phyloP scores from a whole-genome alignment of 2,797 vertebrate species.

The Heteromormyrus szaboi region DNA sequence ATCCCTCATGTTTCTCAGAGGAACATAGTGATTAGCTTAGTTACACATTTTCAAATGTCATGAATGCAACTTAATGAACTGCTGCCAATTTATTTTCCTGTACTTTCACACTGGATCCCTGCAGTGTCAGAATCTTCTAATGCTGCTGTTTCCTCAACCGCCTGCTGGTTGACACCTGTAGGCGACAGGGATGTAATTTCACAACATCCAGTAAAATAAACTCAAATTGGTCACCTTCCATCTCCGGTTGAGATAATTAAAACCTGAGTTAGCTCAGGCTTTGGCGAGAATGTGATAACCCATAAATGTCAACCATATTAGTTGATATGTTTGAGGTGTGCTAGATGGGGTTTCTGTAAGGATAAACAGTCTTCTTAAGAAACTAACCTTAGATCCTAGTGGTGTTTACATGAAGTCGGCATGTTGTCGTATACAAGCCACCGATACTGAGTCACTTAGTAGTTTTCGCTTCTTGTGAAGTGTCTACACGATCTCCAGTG shows the following conservation, averaged over 20 bases:
- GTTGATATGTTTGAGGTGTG: background rate
- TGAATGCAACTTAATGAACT: background rate
- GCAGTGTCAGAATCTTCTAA: background rate
- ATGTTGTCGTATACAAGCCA: background rate
- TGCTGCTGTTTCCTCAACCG: background rate
- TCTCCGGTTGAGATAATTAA: background rate
- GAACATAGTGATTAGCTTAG: background rate
- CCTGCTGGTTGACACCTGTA: background rate
- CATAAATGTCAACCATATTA: background rate
- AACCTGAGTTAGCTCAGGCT: background rate
- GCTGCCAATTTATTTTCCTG: background rate
- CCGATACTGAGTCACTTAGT: background rate
- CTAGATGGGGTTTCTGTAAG: background rate
- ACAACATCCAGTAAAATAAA: background rate
- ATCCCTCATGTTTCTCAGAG: background rate
- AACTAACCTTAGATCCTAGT: background rate
- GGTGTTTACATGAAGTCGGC: background rate
- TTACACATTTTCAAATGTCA: background rate
- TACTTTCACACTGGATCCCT: background rate
- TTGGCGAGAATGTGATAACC: background rate
- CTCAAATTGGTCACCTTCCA: background rate
- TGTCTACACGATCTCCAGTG: background rate
- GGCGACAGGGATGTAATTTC: background rate
- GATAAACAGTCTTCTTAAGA: background rate
- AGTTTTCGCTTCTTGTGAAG: background rate